Base-by-base conservation (phyloP, 2,888 invertebrate species). In the Tholera decimalis region DNA sequence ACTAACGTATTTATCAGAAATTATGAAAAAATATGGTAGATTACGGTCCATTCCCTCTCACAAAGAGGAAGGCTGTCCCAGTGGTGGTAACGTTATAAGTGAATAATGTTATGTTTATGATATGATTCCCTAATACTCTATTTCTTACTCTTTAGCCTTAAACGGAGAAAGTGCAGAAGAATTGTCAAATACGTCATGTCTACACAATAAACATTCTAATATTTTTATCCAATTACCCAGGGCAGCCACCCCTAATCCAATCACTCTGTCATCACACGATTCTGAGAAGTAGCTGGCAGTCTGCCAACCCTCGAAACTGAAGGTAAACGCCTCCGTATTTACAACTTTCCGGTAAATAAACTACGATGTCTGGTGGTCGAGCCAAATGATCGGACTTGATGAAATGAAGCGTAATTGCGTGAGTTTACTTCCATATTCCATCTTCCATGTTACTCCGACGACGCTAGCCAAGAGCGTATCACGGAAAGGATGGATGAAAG, bases 331-430 rank as follows among this genome's bases (percentile, higher is more conserved):
- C 73, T 76, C 66, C 41, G 47, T 75, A 76, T 80, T 77, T 73
- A 77, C 78, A 58, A 72, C 67, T 68, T 68, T 72, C 69, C 71
- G 56, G 64, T 69, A 69, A 82, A 80, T 79, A 79, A 64, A 72
- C 44, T 39, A 18, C 51, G 50, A 47, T 61, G 64, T 70, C 79
- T 68, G 65, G 51, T 47, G 46, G 28, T 20, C 47, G 50, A 20
- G 74, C 79, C 79, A 81, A 81, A 53, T 70, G 57, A 30, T n/a
- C 24, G 11, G 39, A 33, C 41, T 20, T 55, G 50, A 7, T 58
- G 77, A 63, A 57, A 72, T 71, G 8, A 37, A 35, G 24, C 56
- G 72, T 35, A 53, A 33, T 56, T 44, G n/a, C 7, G 1, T 55
- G 44, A 55, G 51, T 50, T 18, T 76, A 72, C 63, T 72, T 43